Base-by-base conservation (phyloP, 2,888 invertebrate species). In the Agrotis segetum region DNA sequence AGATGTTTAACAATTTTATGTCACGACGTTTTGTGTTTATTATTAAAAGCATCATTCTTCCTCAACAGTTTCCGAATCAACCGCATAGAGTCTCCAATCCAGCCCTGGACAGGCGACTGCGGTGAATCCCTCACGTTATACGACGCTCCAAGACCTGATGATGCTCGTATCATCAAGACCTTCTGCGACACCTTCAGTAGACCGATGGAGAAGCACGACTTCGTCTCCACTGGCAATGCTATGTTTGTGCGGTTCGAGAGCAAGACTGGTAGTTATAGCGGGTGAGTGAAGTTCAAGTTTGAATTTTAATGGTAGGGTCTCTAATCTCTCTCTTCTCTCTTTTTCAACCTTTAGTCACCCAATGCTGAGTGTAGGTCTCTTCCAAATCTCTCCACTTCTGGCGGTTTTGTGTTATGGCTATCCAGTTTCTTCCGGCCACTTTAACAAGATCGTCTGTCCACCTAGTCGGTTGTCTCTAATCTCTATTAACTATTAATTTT, bases 141-240 rank as follows among this genome's bases (percentile, higher is more conserved):
- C 91, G 99, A 99, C 87, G 98, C 99, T 0, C 97, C 98, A 40
- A 97, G 98, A 96, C 98, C 99, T 6, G 99, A 99, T 89, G 98
- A 99, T 81, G 98, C 99, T 0, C 97, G 97, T 83, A 99, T 99
- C 87, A 98, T 99, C 89, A 99, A 99, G 93, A 99, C 99, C 1
- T 99, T 99, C 94, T 99, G 99, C 93, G 99, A 99, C 92, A 99
- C 99, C 5, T 99, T 99, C 94, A 98, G 98, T 47, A 97, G 98
- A 80, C 98, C 99, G 0, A 98, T 99, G 98, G 99, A 99, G 93
- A 99, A 99, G 88, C 98, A 98, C 87, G 99, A 99, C 91, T 99
- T 99, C 84, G 98, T 99, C 0, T 99, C 99, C 0, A 98, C 98
- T 0, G 98, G 98, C 11, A 98, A 98, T 82, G 97, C 99, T 0